phyloP scores from a whole-genome alignment of 2,113 vertebrate genomes.

The Nipponia nippon region DNA sequence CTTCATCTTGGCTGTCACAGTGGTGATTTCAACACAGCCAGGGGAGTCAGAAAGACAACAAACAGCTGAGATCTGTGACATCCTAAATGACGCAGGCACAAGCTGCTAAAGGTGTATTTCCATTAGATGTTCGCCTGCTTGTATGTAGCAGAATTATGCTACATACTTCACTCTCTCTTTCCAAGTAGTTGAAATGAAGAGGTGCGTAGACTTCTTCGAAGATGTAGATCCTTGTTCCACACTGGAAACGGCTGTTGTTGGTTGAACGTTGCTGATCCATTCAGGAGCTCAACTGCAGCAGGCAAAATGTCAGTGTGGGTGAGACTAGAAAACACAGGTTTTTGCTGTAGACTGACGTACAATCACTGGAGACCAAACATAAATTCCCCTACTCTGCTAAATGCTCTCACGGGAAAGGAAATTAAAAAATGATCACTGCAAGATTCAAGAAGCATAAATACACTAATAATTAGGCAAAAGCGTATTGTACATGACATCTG shows the following conservation, averaged over 20 bases:
- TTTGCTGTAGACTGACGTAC: background rate
- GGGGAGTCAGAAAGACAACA: conserved; percentile 21
- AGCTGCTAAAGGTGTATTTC: background rate
- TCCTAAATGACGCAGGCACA: background rate
- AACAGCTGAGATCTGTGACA: conserved; percentile 19
- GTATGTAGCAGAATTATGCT: background rate
- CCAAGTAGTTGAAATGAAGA: background rate
- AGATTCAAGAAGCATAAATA: conserved; percentile 44
- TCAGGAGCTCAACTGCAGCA: background rate
- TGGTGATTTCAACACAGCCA: conserved; percentile 42
- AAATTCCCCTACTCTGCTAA: conserved; percentile 4
- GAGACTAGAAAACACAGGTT: background rate
- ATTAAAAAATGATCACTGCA: background rate
- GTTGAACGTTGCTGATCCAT: background rate
- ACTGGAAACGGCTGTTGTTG: background rate
- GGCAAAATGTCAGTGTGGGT: background rate
- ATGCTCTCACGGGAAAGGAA: conserved; percentile 23
- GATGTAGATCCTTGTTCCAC: background rate
- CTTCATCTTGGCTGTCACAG: conserved; percentile 56
- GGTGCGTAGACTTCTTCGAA: background rate
- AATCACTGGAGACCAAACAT: background rate
- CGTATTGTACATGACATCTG: background rate
- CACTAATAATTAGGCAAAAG: conserved; percentile 35
- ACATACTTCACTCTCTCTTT: background rate
- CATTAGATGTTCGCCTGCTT: background rate